Evolutionary conservation across 1,140 invertebrate genomes (phyloP).

Genomic region (Proctacanthus coquilletti): DNA sequence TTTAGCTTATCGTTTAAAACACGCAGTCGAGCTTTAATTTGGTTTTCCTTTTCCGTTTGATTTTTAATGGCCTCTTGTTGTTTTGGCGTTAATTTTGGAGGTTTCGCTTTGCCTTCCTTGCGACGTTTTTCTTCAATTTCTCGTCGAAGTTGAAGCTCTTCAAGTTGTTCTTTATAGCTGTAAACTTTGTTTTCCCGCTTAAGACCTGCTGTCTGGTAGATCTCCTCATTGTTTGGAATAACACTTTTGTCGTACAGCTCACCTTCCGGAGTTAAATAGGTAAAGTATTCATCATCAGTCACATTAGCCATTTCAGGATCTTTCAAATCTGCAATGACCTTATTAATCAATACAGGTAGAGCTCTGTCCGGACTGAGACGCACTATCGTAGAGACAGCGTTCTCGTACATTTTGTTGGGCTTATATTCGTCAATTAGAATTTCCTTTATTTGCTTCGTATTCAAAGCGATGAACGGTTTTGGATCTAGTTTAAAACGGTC

Average conservation of each 20-base stretch:
- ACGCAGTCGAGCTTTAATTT: constrained; percentile 42
- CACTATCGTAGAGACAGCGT: constrained; percentile 47
- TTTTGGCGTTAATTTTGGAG: constrained; percentile 62
- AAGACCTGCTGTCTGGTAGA: constrained; percentile 50
- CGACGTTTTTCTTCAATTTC: constrained; percentile 84
- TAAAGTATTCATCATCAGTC: constrained; percentile 76
- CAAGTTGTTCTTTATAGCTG: constrained; percentile 92
- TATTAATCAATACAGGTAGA: constrained; percentile 37
- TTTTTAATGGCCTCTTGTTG: constrained; percentile 83
- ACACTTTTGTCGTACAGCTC: constrained; percentile 83
- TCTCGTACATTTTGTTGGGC: constrained; percentile 34
- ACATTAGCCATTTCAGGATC: constrained; percentile 55
- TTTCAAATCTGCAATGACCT: constrained; percentile 40
- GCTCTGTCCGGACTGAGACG: constrained; percentile 46
- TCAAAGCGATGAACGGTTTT: constrained; percentile 14
- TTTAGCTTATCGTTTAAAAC: constrained; percentile 43
- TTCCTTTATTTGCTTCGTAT: constrained; percentile 13
- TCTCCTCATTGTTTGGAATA: constrained; percentile 55
- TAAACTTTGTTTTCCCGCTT: constrained; percentile 94
- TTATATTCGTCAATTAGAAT: constrained; percentile 17
- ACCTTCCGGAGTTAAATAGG: constrained; percentile 74
- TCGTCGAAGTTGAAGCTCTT: constrained; percentile 78
- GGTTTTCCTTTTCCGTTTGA: constrained; percentile 73
- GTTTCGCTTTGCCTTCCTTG: constrained; percentile 65
- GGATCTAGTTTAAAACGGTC: constrained; percentile 14